Evolutionary conservation across 2,888 invertebrate genomes (phyloP), one percentile per base, ranked within the genome.

Genomic region (Villa cingulata): DNA sequence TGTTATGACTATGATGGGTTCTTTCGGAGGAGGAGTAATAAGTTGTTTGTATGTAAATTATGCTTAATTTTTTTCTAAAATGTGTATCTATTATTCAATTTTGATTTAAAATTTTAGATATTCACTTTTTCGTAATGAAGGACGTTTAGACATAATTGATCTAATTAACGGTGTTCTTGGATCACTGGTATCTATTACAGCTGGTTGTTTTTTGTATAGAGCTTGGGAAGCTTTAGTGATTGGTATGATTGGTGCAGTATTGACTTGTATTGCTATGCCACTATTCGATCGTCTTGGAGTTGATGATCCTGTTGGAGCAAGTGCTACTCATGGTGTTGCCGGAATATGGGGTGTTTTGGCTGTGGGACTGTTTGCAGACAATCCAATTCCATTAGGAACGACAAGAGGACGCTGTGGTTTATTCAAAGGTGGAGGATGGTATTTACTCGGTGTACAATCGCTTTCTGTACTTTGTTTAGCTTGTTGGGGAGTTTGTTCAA

Each of bases 111-210:
- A 39, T 60, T 61, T 17, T 58, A 75, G 76, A 4, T 85, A 76
- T 60, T 80, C 84, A 0, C 64, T 85, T 56, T 66, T 78, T 46
- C 76, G 76, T 53, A 76, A 81, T 56, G 78, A 80, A 57, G 83
- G 84, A 3, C 79, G 77, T 46, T 77, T 89, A 51, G 85, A 89
- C 55, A 83, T 92, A 10, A 77, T 87, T 61, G 86, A 87, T 57
- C 76, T 92, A 27, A 89, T 94, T 44, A 92, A 92, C 69, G 85
- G 90, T 14, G 77, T 94, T 12, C 73, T 94, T 2, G 92, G 89
- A 1, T 81, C 91, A 0, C 70, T 94, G 2, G 94, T 95, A 0
- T 79, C 89, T 0, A 77, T 94, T 18, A 94, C 92, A 51, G 89
- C 86, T 12, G 89, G 89, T 0, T 90, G 90, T 58, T 90, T 86